These are phyloP conservation scores for Gerris lacustris DNA, from an alignment of 2,888 invertebrate genomes.

Conservation along the genomic window DNA sequence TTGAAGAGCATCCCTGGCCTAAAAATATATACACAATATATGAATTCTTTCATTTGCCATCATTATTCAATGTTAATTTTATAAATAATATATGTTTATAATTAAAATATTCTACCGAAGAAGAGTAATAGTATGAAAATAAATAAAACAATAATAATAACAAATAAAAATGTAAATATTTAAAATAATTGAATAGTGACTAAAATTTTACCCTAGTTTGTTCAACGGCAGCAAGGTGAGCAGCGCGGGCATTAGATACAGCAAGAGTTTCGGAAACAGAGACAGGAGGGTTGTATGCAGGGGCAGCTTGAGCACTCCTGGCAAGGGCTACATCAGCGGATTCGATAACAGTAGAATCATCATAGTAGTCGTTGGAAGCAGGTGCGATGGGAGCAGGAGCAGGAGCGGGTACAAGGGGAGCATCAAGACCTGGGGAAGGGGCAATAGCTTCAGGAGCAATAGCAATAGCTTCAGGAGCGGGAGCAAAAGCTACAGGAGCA, in stretches of 20 bases:
- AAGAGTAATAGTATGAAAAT: too few relatives aligned
- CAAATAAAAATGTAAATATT: too few relatives aligned
- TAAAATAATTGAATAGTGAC: too few relatives aligned
- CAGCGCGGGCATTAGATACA: constrained; percentile 38
- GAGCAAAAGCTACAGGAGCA: constrained; percentile 2
- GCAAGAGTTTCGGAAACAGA: constrained; percentile 39
- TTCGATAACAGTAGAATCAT: constrained; percentile 34
- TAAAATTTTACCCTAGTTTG: constrained; percentile 33
- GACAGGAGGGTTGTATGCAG: constrained; percentile 26
- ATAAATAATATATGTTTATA: too few relatives aligned
- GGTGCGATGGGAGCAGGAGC: constrained; percentile 32
- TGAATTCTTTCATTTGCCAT: too few relatives aligned
- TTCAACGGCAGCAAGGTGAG: constrained; percentile 37
- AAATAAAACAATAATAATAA: too few relatives aligned
- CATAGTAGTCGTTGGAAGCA: constrained; percentile 36
- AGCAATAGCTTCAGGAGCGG: neutral
- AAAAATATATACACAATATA: constrained; percentile 11
- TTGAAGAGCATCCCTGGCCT: constrained; percentile 27
- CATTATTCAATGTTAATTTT: too few relatives aligned
- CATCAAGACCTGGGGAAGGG: constrained; percentile 5
- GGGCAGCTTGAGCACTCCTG: constrained; percentile 36
- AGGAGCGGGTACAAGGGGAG: constrained; percentile 30
- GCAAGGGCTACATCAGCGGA: constrained; percentile 8
- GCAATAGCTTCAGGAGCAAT: constrained; percentile 6
- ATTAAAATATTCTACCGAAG: too few relatives aligned